These are phyloP conservation scores for Myotis myotis DNA, from an alignment of 2,797 vertebrate genomes.

Conservation along the genomic window DNA sequence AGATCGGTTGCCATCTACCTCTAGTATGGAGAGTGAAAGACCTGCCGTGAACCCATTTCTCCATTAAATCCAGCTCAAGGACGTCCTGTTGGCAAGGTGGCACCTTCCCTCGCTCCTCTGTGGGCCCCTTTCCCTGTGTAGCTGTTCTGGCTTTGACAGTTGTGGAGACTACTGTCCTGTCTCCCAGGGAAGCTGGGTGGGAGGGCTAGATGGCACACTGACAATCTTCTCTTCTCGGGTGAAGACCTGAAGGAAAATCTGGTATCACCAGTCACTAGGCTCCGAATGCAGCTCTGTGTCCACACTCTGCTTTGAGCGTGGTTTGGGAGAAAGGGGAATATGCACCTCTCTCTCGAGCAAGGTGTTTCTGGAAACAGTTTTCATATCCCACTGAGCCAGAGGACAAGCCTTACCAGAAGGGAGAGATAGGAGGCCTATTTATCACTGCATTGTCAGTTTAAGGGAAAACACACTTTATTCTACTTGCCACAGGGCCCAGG, in stretches of 20 bases:
- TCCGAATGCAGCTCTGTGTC: not conserved
- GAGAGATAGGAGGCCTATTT: not conserved
- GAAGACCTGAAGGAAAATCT: not conserved
- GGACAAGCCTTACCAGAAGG: not conserved
- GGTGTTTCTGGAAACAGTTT: not conserved
- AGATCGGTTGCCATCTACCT: not conserved
- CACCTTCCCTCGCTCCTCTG: not conserved
- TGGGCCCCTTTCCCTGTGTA: rapidly evolving
- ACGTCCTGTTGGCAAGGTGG: not conserved
- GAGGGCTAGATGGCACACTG: not conserved
- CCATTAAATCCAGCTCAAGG: not conserved
- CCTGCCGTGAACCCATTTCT: not conserved
- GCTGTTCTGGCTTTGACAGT: not conserved
- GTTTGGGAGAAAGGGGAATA: not conserved
- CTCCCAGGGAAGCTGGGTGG: not conserved
- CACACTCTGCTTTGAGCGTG: not conserved
- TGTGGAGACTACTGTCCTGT: not conserved
- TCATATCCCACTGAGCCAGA: not conserved
- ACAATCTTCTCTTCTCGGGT: not conserved
- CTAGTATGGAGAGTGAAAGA: not conserved
- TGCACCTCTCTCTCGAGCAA: not conserved
- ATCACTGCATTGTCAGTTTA: constrained; percentile 37
- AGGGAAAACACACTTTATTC: constrained; percentile 49
- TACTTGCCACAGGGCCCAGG: not conserved
- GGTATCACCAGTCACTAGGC: not conserved